Conservation (phyloP, 1,140 invertebrate species). For the Halictus rubicundus region DNA sequence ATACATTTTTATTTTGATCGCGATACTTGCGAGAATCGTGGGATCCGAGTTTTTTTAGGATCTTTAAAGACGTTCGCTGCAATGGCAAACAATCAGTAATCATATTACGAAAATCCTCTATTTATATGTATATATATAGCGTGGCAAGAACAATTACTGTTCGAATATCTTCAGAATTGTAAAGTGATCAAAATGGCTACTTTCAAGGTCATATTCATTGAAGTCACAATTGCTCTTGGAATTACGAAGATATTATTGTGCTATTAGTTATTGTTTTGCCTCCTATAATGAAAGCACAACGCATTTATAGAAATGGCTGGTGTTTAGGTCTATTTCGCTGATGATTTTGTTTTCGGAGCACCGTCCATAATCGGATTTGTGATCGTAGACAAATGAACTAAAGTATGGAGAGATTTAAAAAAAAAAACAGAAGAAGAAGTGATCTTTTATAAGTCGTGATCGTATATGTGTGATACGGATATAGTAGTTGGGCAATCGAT, state of each 20-base stretch:
- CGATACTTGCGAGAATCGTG: constrained; percentile 40
- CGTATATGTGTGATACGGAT: background rate
- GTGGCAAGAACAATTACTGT: background rate
- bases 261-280: background rate
- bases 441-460: constrained; percentile 5
- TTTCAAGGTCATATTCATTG: too few species aligned
- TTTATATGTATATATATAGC: background rate
- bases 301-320: constrained; percentile 5
- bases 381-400: constrained; percentile 3
- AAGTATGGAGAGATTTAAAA: background rate
- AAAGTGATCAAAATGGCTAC: too few species aligned
- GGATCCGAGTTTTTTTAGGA: constrained; percentile 8
- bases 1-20: constrained; percentile 49
- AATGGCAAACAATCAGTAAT: constrained; percentile 4
- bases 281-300: background rate
- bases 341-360: constrained; percentile 9
- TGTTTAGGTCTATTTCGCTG: constrained; percentile 25
- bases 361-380: constrained; percentile 26
- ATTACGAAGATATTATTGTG: background rate
- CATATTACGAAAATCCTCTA: constrained; percentile 14
- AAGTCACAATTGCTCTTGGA: too few species aligned
- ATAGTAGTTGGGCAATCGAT: background rate
- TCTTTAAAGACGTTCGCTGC: constrained; percentile 3
- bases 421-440: too few species aligned
- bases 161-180: background rate